Evolutionary conservation across 1,140 invertebrate species (phyloP).

Genomic region (Diploscapter pachys): DNA sequence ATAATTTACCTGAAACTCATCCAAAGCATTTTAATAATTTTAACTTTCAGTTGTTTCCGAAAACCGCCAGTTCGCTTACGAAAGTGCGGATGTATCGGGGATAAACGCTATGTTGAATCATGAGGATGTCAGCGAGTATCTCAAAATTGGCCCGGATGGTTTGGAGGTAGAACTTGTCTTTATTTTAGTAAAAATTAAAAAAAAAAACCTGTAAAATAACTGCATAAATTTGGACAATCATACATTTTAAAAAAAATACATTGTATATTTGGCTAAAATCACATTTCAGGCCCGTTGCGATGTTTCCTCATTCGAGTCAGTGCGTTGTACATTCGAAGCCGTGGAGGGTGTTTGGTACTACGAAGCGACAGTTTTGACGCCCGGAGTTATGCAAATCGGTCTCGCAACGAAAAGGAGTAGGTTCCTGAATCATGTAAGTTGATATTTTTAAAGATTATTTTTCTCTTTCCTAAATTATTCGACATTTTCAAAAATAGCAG

Average conservation of each 20-base stretch:
- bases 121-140: slow-evolving; percentile 86
- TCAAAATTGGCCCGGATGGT: slow-evolving; percentile 86
- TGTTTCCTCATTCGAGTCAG: slow-evolving; percentile 88
- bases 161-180: slow-evolving; percentile 68
- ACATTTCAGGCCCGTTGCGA: slow-evolving; percentile 75
- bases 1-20: too few relatives aligned
- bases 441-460: slow-evolving; percentile 12
- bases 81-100: slow-evolving; percentile 53
- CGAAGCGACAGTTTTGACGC: slow-evolving; percentile 79
- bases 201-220: too few relatives aligned
- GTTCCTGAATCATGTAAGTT: slow-evolving; percentile 82
- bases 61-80: slow-evolving; percentile 66
- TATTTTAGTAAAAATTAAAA: too few relatives aligned
- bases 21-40: too few relatives aligned
- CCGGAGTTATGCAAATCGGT: slow-evolving; percentile 92
- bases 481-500: too few relatives aligned
- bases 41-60: slow-evolving; percentile 69
- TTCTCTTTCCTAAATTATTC: too few relatives aligned
- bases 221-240: too few relatives aligned
- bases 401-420: slow-evolving; percentile 89
- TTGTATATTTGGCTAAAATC: too few relatives aligned
- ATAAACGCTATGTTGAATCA: slow-evolving; percentile 85
- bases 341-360: slow-evolving; percentile 84
- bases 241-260: too few relatives aligned
- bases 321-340: slow-evolving; percentile 85